Evolutionary conservation across 2,113 vertebrate genomes (phyloP).

Genomic region (Platycercus adscitus): DNA sequence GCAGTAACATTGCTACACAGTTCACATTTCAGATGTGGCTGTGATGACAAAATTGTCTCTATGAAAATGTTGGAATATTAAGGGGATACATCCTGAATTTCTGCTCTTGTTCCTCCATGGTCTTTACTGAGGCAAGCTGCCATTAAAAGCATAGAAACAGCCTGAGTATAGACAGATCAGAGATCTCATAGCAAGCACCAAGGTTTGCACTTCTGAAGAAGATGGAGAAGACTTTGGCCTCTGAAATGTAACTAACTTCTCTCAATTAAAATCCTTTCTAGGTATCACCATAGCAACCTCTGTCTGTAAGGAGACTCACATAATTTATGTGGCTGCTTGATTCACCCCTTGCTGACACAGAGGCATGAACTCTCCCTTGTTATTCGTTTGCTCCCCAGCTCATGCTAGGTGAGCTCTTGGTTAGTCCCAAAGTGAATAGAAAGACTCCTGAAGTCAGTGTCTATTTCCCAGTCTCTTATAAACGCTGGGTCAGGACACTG

Average conservation of each 20-base stretch:
- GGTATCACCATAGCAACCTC: slow-evolving; percentile 47
- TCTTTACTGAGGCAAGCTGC: background rate
- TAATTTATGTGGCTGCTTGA: slow-evolving; percentile 7
- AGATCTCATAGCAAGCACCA: background rate
- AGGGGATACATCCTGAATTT: background rate
- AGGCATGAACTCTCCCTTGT: background rate
- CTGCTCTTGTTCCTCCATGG: background rate
- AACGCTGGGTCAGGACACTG: background rate
- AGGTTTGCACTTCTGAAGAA: background rate
- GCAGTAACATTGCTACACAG: background rate
- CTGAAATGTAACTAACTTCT: slow-evolving; percentile 9
- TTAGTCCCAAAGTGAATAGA: background rate
- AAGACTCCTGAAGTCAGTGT: background rate
- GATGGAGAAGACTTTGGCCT: background rate
- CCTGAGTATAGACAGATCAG: background rate
- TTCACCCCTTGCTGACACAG: slow-evolving; percentile 33
- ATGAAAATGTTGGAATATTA: background rate
- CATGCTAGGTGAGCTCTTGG: background rate
- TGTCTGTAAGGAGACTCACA: background rate
- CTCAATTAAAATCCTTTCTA: slow-evolving; percentile 31
- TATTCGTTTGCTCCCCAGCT: background rate
- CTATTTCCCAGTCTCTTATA: background rate
- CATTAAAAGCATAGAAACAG: background rate
- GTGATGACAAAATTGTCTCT: background rate
- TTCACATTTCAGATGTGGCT: background rate